phyloP scores from a whole-genome alignment of 2,797 vertebrate genomes.

The Chloroceryle inda region DNA sequence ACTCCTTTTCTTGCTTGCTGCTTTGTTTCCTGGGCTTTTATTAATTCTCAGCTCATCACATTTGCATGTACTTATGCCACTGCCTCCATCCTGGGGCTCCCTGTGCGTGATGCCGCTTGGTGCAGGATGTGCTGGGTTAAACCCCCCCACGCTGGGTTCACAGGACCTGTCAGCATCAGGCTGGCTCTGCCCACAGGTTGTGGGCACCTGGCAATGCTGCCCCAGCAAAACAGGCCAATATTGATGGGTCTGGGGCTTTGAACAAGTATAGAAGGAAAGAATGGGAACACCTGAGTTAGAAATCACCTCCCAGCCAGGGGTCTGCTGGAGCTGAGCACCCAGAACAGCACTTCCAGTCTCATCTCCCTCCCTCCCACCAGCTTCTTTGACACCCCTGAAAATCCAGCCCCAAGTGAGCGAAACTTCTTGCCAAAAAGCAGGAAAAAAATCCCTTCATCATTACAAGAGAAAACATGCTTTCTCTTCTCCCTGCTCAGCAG shows the following conservation, averaged over 20 bases:
- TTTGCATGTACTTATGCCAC: not conserved
- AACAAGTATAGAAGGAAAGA: not conserved
- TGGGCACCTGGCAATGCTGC: not conserved
- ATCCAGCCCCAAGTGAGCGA: not conserved
- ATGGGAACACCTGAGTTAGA: not conserved
- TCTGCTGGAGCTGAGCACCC: not conserved
- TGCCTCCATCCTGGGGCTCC: not conserved
- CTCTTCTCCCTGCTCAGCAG: not conserved
- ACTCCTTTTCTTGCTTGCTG: not conserved
- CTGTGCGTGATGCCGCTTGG: fast-evolving
- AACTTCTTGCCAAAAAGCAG: not conserved
- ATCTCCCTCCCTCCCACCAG: not conserved
- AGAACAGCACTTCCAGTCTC: not conserved
- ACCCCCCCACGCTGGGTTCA: fast-evolving
- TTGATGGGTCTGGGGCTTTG: not conserved
- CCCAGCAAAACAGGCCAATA: not conserved
- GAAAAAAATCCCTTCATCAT: not conserved
- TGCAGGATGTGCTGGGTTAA: not conserved
- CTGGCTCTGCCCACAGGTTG: not conserved
- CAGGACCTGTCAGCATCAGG: fast-evolving
- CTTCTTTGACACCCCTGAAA: not conserved
- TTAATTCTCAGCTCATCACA: not conserved
- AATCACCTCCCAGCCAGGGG: not conserved
- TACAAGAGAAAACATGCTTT: not conserved
- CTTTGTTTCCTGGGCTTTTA: not conserved